phyloP scores from a whole-genome alignment of 2,888 invertebrate genomes.

The Caenorhabditis macrosperma region DNA sequence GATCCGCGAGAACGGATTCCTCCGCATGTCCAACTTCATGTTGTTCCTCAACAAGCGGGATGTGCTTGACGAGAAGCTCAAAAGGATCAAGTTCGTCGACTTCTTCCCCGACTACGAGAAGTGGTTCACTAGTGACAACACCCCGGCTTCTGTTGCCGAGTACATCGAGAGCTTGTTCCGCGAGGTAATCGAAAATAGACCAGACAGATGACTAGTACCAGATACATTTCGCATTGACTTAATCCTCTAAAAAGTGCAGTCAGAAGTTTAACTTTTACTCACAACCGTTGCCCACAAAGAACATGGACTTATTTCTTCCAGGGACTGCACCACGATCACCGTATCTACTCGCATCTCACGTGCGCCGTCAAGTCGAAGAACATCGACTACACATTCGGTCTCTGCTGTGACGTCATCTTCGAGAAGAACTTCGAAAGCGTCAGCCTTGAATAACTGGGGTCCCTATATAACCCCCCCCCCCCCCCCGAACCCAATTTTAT shows the following conservation, averaged over 20 bases:
- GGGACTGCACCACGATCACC: constrained; percentile 21
- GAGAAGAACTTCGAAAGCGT: constrained; percentile 41
- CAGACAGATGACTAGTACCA: neutral
- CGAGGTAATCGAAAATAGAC: constrained; percentile 47
- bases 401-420: constrained; percentile 62
- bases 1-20: constrained; percentile 55
- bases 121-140: constrained; percentile 36
- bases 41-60: constrained; percentile 65
- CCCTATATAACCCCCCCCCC: neutral
- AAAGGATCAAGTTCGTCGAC: constrained; percentile 27
- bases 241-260: constrained; percentile 1
- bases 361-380: constrained; percentile 55
- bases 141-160: constrained; percentile 26
- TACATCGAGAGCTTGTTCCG: constrained; percentile 59
- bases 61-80: constrained; percentile 53
- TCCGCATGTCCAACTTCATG: constrained; percentile 59
- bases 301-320: constrained; percentile 2
- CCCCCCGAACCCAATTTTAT: neutral
- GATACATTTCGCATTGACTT: neutral
- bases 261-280: constrained; percentile 6
- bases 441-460: constrained; percentile 23
- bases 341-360: constrained; percentile 58
- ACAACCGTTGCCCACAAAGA: neutral
- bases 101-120: constrained; percentile 48
- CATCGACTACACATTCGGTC: constrained; percentile 55